A percentile compares a stretch with the other conserved stretches of the same genome.
These are phyloP conservation scores for Ochropleura plecta DNA, from an alignment of 2,888 invertebrate species.

Conservation along the genomic window DNA sequence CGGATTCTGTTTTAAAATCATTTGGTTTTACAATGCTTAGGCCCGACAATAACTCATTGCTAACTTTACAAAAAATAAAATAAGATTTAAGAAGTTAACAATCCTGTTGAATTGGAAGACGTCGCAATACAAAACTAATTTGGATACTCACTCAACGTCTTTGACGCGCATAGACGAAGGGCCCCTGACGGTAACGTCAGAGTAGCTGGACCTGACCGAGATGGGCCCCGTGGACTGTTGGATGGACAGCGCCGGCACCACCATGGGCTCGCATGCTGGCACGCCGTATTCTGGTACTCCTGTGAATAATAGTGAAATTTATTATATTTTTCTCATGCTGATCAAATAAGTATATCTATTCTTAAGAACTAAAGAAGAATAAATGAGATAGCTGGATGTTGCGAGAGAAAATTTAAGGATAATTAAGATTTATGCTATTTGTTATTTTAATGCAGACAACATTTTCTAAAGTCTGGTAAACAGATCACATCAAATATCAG, in stretches of 20 bases:
- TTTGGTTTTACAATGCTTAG: too few species aligned
- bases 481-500: neutral
- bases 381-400: neutral
- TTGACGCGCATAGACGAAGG: constrained; percentile 91
- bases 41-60: too few species aligned
- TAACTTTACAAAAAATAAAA: too few species aligned
- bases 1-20: too few species aligned
- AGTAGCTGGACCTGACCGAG: constrained; percentile 90
- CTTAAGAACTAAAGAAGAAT: neutral
- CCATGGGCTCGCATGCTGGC: constrained; percentile 92
- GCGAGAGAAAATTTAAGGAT: neutral
- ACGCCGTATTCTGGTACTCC: constrained; percentile 92
- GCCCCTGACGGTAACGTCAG: constrained; percentile 91
- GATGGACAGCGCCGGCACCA: constrained; percentile 91
- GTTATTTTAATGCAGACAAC: neutral
- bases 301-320: constrained; percentile 30
- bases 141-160: constrained; percentile 89
- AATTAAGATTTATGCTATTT: neutral
- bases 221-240: constrained; percentile 92
- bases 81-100: too few species aligned
- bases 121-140: neutral
- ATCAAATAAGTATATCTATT: neutral
- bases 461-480: neutral
- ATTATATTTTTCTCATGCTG: neutral
- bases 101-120: neutral